phyloP scores from a whole-genome alignment of 92 coral and sea anemone genomes.

The Zoanthus sociatus region DNA sequence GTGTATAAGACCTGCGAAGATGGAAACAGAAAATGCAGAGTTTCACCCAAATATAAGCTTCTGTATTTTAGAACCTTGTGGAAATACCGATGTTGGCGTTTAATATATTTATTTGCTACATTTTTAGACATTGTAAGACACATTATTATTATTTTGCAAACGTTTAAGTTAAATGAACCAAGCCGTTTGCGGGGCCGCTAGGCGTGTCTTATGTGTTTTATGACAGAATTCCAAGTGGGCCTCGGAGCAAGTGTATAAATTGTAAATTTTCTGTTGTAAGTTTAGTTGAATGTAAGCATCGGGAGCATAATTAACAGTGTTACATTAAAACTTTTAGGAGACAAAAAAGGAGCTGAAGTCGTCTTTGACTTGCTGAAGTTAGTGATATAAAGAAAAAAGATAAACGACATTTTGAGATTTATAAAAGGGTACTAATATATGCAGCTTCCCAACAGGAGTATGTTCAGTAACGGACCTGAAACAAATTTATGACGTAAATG shows the following conservation, averaged over 20 bases:
- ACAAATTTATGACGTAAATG: too few relatives aligned
- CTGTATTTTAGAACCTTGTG: not conserved
- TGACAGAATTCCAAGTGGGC: slow-evolving; percentile 2
- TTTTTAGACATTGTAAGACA: not conserved
- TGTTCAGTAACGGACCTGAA: too few relatives aligned
- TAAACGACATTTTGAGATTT: too few relatives aligned
- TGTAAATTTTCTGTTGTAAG: not conserved
- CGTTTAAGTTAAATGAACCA: not conserved
- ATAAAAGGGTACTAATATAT: too few relatives aligned
- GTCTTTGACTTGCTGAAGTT: not conserved
- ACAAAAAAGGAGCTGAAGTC: not conserved
- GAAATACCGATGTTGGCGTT: not conserved
- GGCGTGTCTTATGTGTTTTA: slow-evolving; percentile 4
- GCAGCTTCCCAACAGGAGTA: too few relatives aligned
- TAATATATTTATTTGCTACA: not conserved
- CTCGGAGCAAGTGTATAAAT: slow-evolving; percentile 2
- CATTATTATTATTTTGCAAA: not conserved
- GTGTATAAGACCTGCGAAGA: slow-evolving; percentile 30
- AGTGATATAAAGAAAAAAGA: not conserved
- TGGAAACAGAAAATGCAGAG: slow-evolving; percentile 18
- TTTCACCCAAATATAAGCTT: not conserved
- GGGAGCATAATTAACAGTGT: not conserved
- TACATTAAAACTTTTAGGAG: not conserved
- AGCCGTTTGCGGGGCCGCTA: slow-evolving; percentile 18
- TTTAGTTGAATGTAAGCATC: not conserved